Percentiles rank a stretch among this genome's conserved stretches.
Conservation (phyloP, 2,797 vertebrate species). For the Acanthurus leucopareius region DNA sequence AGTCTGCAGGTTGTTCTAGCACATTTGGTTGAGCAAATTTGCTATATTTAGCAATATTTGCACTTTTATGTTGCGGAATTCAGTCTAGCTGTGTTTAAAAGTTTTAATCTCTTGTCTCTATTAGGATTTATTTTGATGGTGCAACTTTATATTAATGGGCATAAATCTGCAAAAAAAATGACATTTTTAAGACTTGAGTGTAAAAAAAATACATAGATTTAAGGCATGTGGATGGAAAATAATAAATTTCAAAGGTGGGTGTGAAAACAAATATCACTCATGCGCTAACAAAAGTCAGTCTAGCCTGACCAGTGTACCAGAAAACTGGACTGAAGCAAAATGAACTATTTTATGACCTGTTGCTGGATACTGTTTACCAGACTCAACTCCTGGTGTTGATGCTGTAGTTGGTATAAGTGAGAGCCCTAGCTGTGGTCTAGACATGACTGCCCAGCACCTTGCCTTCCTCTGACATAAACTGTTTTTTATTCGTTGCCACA, state of each 20-base stretch:
- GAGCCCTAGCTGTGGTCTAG: slow-evolving; percentile 71
- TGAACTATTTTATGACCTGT: slow-evolving; percentile 65
- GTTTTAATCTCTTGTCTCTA: slow-evolving; percentile 41
- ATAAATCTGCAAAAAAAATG: slow-evolving; percentile 32
- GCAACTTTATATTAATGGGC: slow-evolving; percentile 49
- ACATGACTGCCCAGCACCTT: slow-evolving; percentile 68
- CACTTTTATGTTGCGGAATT: slow-evolving; percentile 37
- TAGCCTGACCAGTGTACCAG: slow-evolving; percentile 44
- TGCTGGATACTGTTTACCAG: slow-evolving; percentile 52
- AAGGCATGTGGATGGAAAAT: slow-evolving; percentile 62
- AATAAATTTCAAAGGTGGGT: slow-evolving; percentile 43
- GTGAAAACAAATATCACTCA: slow-evolving; percentile 57
- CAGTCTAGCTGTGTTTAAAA: slow-evolving; percentile 44
- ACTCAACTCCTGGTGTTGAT: slow-evolving; percentile 49
- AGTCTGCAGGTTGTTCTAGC: slow-evolving; percentile 29
- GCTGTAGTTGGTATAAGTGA: slow-evolving; percentile 51
- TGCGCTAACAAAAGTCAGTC: slow-evolving; percentile 41
- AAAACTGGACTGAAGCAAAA: slow-evolving; percentile 62
- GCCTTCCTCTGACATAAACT: slow-evolving; percentile 51
- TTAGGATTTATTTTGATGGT: slow-evolving; percentile 43
- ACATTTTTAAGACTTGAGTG: slow-evolving; percentile 34
- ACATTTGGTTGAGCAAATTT: slow-evolving; percentile 50
- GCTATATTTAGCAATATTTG: slow-evolving; percentile 24
- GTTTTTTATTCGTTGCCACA: slow-evolving; percentile 41
- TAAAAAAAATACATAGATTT: slow-evolving; percentile 53